These are phyloP conservation scores for Terrapene triunguis DNA, from an alignment of 2,113 vertebrate species.

Conservation along the genomic window DNA sequence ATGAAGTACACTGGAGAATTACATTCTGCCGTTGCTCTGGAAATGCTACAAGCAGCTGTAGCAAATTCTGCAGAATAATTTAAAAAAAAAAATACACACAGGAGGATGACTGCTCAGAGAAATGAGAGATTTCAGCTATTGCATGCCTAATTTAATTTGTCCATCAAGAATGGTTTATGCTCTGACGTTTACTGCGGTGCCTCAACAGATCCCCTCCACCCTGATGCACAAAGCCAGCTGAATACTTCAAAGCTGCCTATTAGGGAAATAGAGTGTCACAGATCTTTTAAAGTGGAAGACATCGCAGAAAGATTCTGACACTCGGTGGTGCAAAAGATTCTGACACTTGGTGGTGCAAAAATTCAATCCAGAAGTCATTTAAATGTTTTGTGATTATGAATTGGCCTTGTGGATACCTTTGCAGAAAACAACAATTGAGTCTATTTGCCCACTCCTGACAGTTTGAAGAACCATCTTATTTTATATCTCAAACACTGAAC, in stretches of 20 bases:
- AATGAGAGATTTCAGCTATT: neutral
- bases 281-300: neutral
- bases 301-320: too few relatives aligned
- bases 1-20: neutral
- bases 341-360: neutral
- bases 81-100: neutral
- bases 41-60: neutral
- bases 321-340: neutral
- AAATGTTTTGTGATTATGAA: neutral
- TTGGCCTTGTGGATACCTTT: neutral
- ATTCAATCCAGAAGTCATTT: neutral
- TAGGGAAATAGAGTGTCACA: accelerated
- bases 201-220: neutral
- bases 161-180: accelerated
- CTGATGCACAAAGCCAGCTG: accelerated
- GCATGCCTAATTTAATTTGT: neutral
- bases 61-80: neutral
- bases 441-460: neutral
- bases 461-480: neutral
- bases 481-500: neutral
- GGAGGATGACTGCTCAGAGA: neutral
- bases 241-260: neutral
- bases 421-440: neutral
- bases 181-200: neutral
- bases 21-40: neutral